Conservation (phyloP, 2,888 invertebrate genomes). For the Chaetoderma sp. region DNA sequence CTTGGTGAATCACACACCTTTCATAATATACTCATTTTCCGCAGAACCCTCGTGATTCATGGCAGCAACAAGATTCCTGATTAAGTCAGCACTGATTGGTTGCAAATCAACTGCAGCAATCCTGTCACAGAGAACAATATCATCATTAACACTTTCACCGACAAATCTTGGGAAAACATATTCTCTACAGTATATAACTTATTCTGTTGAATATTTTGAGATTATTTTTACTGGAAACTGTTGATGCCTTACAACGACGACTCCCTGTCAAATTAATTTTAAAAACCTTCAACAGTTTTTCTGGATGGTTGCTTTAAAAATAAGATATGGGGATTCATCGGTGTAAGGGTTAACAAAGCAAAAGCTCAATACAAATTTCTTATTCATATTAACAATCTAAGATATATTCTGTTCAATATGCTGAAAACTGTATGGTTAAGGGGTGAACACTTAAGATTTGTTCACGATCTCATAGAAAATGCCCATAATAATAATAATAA, state of each 20-base stretch:
- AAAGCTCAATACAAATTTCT: not conserved
- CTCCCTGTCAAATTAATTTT: no score
- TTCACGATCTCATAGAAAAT: no score
- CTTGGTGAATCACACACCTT: constrained; percentile 74
- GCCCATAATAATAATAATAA: no score
- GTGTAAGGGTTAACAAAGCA: not conserved
- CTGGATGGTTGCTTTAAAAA: no score
- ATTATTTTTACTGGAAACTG: no score
- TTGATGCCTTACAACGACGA: not conserved
- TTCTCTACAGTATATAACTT: no score
- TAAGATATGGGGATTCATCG: no score
- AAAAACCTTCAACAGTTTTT: not conserved
- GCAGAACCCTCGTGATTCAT: constrained; percentile 80
- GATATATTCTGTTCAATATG: not conserved
- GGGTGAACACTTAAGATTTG: no score
- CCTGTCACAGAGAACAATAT: constrained; percentile 37
- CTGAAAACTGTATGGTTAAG: no score
- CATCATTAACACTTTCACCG: no score
- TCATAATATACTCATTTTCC: constrained; percentile 99
- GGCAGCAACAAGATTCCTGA: constrained; percentile 82
- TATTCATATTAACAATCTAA: not conserved
- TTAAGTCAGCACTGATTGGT: constrained; percentile 72
- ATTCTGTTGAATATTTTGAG: no score
- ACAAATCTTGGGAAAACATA: no score
- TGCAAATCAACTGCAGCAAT: constrained; percentile 55